phyloP scores from a whole-genome alignment of 2,888 invertebrate genomes.

The Holacanthella duospinosa region DNA sequence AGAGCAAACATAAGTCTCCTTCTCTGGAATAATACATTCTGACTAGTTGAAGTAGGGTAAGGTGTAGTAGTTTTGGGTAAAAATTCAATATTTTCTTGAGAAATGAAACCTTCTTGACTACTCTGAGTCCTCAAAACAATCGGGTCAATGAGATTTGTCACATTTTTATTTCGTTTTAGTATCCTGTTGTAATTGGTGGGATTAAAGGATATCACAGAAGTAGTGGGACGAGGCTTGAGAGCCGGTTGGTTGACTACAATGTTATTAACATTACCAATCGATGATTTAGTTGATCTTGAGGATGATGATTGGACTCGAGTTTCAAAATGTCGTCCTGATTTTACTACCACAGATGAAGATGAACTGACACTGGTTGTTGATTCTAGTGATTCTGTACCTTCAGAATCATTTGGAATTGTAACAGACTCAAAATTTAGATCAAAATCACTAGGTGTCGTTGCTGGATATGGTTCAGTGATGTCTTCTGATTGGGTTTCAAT shows the following conservation, averaged over 20 bases:
- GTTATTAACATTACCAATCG: neutral
- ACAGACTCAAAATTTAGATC: neutral
- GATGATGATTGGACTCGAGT: neutral
- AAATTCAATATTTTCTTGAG: conserved; percentile 6
- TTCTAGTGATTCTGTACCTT: neutral
- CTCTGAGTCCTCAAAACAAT: neutral
- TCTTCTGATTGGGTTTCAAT: neutral
- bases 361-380: neutral
- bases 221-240: conserved; percentile 15
- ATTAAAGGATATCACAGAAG: conserved; percentile 23
- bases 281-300: too few relatives aligned
- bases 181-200: conserved; percentile 27
- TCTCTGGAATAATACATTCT: neutral
- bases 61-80: conserved; percentile 12
- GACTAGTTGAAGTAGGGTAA: conserved; percentile 9
- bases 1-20: conserved; percentile 1
- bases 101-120: neutral
- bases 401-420: neutral
- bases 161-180: conserved; percentile 27
- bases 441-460: neutral
- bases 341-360: neutral
- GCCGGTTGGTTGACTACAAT: neutral
- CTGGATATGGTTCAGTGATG: too few relatives aligned
- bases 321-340: neutral
- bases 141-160: neutral